Conservation (phyloP, 2,113 vertebrate species). For the Oryzias melastigma region DNA sequence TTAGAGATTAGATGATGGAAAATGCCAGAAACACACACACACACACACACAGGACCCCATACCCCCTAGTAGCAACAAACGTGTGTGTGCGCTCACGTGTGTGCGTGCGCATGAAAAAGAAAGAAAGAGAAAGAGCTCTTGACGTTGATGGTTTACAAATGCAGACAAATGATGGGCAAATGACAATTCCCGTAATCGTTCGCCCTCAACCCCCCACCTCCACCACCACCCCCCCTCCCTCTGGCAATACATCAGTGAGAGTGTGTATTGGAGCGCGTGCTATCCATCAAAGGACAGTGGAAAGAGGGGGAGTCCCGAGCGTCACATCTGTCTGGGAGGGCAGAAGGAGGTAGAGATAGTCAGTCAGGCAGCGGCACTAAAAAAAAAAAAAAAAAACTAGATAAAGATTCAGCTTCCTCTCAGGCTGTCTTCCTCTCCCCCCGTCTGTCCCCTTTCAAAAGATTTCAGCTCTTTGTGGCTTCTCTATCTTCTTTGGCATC, state of each 20-base stretch:
- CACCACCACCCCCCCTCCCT: conserved; percentile 6
- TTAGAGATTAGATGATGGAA: conserved; percentile 59
- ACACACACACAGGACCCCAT: conserved; percentile 8
- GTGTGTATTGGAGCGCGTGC: conserved; percentile 23
- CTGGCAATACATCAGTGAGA: conserved; percentile 51
- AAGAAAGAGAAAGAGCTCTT: conserved; percentile 28
- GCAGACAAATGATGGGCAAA: conserved; percentile 69
- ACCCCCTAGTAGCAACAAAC: conserved; percentile 11
- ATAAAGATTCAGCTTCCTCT: conserved; percentile 9
- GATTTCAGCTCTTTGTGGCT: conserved; percentile 3
- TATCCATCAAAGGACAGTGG: conserved; percentile 66
- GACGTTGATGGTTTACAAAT: conserved; percentile 75
- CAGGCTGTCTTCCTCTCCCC: background rate
- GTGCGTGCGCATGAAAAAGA: conserved; percentile 7
- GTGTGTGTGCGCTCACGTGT: conserved; percentile 11
- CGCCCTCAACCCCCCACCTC: conserved; percentile 39
- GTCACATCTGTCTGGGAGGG: conserved; percentile 63
- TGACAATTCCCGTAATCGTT: conserved; percentile 74
- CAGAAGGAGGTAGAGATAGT: conserved; percentile 8
- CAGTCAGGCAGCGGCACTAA: conserved; percentile 4
- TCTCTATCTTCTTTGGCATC: conserved; percentile 12
- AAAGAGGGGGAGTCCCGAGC: conserved; percentile 59
- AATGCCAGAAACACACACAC: conserved; percentile 34
- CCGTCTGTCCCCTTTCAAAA: conserved; percentile 3
- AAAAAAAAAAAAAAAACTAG: conserved; percentile 9